Evolutionary conservation across 2,113 vertebrate genomes (phyloP).

Genomic region (Vimba vimba): DNA sequence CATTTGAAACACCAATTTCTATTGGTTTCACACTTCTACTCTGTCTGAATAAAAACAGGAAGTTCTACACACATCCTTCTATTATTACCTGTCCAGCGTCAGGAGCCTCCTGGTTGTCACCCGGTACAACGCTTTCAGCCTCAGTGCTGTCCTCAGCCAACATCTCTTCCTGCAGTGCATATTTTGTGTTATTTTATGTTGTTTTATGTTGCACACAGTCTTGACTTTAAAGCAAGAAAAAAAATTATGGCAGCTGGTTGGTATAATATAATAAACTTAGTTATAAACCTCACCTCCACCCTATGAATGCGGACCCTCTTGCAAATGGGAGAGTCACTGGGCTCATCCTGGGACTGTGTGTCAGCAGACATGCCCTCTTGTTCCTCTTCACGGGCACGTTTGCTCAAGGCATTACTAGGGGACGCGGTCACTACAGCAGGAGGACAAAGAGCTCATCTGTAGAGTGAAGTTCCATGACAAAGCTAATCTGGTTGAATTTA

Average conservation of each 20-base stretch:
- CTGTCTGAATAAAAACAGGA: background rate
- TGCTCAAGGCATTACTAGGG: conserved; percentile 85
- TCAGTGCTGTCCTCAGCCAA: conserved; percentile 87
- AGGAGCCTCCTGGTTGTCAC: conserved; percentile 86
- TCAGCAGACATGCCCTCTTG: conserved; percentile 82
- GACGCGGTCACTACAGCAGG: conserved; percentile 87
- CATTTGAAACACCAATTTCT: background rate
- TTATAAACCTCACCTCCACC: conserved; percentile 81
- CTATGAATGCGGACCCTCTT: conserved; percentile 91
- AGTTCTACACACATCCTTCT: background rate
- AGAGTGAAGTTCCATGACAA: background rate
- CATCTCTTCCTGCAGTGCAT: conserved; percentile 84
- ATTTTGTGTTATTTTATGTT: background rate
- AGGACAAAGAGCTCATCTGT: background rate
- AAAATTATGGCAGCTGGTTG: background rate
- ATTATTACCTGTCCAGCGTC: conserved; percentile 83
- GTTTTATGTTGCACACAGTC: background rate
- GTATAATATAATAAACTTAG: background rate
- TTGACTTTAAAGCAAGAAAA: background rate
- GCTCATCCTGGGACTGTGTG: conserved; percentile 84
- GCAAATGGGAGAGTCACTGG: conserved; percentile 83
- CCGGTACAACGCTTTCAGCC: conserved; percentile 84
- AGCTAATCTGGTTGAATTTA: background rate
- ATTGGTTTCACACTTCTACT: background rate
- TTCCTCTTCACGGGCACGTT: conserved; percentile 92